A percentile compares a stretch with the other conserved stretches of the same genome.
These are phyloP conservation scores for Plecotus auritus DNA, from an alignment of 2,113 vertebrate species.

Conservation along the genomic window DNA sequence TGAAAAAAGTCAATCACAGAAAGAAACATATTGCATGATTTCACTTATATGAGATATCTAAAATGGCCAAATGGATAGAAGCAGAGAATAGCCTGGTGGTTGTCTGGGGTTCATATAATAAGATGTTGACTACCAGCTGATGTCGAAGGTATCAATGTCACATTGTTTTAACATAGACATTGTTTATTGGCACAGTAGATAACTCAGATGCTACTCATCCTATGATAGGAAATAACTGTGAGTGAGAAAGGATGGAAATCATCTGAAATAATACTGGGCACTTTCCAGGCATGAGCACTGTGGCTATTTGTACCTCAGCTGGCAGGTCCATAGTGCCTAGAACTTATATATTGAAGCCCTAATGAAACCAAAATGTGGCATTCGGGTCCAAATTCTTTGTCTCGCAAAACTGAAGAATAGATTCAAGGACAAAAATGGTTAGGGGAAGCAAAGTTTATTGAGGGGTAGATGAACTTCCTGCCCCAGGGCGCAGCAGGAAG, in stretches of 20 bases:
- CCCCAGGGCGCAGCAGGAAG: no score
- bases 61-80: not conserved
- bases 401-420: no score
- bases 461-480: no score
- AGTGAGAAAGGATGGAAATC: not conserved
- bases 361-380: no score
- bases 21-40: not conserved
- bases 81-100: not conserved
- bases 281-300: not conserved
- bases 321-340: no score
- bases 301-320: not conserved
- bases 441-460: no score
- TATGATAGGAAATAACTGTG: not conserved
- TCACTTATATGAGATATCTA: no score
- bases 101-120: not conserved
- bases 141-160: not conserved
- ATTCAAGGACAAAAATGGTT: no score
- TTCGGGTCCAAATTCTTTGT: no score
- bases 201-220: not conserved
- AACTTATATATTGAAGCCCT: not conserved
- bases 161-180: not conserved
- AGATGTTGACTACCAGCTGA: not conserved
- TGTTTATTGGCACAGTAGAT: not conserved
- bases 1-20: not conserved
- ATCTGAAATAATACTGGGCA: not conserved